phyloP scores from a whole-genome alignment of 2,113 vertebrate species.

The Dermatemys mawii region DNA sequence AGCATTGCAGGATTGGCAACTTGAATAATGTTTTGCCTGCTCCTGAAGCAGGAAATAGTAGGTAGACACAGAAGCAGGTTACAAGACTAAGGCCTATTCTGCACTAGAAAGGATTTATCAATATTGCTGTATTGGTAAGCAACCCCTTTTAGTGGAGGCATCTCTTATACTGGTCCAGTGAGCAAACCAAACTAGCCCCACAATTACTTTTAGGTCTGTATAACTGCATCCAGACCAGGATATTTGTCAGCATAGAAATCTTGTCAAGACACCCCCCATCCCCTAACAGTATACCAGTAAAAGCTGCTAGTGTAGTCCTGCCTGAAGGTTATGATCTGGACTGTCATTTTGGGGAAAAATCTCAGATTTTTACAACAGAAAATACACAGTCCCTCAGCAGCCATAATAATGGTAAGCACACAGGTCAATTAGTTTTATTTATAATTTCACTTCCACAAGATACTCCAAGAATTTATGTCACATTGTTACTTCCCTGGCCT shows the following conservation, averaged over 20 bases:
- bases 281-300: background rate
- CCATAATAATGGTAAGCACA: conserved; percentile 2
- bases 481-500: conserved; percentile 47
- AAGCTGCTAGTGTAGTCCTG: background rate
- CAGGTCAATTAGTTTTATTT: background rate
- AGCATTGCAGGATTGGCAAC: background rate
- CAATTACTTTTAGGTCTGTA: background rate
- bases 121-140: background rate
- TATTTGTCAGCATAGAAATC: background rate
- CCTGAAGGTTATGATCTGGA: background rate
- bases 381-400: background rate
- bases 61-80: background rate
- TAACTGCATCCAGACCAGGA: background rate
- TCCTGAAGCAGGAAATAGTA: background rate
- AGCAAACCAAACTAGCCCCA: background rate
- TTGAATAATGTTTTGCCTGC: background rate
- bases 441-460: conserved; percentile 57
- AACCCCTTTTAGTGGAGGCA: background rate
- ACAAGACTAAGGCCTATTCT: background rate
- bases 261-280: background rate
- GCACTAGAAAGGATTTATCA: background rate
- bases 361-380: background rate
- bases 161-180: background rate
- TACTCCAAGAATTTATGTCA: conserved; percentile 1
- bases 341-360: background rate